Evolutionary conservation across 2,113 vertebrate genomes (phyloP).

Genomic region (cattle (Bos taurus)): DNA sequence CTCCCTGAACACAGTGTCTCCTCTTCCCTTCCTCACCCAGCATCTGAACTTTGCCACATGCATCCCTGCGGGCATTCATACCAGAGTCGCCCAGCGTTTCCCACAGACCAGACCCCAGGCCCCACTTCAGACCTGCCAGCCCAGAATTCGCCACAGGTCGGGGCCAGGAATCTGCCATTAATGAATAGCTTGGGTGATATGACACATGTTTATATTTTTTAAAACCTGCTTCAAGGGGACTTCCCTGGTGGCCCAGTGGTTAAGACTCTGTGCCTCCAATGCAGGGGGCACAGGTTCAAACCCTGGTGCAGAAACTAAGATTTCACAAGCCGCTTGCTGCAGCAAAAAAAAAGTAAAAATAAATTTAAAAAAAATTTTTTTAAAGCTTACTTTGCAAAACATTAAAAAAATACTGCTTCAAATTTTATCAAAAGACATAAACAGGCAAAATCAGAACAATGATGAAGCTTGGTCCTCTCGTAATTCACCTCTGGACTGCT

Average conservation of each 20-base stretch:
- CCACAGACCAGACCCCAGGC: neutral
- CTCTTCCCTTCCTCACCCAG: neutral
- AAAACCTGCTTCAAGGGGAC: neutral
- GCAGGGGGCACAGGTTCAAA: neutral
- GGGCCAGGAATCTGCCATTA: neutral
- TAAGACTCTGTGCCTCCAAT: neutral
- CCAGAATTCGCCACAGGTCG: neutral
- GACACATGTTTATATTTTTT: neutral
- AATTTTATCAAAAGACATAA: slow-evolving; percentile 21
- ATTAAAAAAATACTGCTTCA: neutral
- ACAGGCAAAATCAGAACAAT: neutral
- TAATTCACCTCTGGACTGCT: slow-evolving; percentile 64
- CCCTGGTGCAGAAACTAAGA: neutral
- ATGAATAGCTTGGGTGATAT: neutral
- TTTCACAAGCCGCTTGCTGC: neutral
- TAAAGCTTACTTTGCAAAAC: neutral
- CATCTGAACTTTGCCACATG: neutral
- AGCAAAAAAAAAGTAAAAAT: neutral
- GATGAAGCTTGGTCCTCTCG: neutral
- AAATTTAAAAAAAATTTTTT: accelerated
- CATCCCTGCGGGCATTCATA: neutral
- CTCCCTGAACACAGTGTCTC: neutral
- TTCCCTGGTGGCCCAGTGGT: neutral
- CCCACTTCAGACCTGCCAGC: neutral
- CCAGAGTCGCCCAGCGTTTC: neutral